Evolutionary conservation across 2,888 invertebrate genomes (phyloP).

Genomic region (Norana najaformis): DNA sequence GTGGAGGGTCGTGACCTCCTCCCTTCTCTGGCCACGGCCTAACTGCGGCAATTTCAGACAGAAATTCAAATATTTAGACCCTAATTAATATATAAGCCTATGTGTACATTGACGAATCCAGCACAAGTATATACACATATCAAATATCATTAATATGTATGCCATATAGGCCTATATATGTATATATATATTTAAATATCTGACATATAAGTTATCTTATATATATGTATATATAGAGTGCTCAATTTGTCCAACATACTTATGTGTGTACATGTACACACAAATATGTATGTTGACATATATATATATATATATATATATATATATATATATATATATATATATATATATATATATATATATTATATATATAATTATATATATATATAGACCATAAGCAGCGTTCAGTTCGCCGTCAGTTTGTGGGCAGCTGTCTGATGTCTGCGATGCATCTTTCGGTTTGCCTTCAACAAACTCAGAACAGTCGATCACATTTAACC

Average conservation of each 20-base stretch:
- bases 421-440: not conserved
- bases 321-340: not conserved
- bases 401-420: not conserved
- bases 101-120: no score
- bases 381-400: no score
- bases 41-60: not conserved
- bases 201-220: no score
- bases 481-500: not conserved
- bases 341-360: not conserved
- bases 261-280: not conserved
- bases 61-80: not conserved
- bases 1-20: not conserved
- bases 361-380: not conserved
- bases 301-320: not conserved
- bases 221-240: no score
- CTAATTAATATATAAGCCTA: not conserved
- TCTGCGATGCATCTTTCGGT: not conserved
- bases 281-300: not conserved
- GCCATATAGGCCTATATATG: no score
- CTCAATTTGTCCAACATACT: no score
- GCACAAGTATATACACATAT: no score
- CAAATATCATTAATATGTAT: no score
- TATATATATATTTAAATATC: no score
- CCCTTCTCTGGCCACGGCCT: no score
- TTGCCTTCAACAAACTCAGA: conserved; percentile 7